phyloP scores from a whole-genome alignment of 2,113 vertebrate genomes.

The Bos javanicus region DNA sequence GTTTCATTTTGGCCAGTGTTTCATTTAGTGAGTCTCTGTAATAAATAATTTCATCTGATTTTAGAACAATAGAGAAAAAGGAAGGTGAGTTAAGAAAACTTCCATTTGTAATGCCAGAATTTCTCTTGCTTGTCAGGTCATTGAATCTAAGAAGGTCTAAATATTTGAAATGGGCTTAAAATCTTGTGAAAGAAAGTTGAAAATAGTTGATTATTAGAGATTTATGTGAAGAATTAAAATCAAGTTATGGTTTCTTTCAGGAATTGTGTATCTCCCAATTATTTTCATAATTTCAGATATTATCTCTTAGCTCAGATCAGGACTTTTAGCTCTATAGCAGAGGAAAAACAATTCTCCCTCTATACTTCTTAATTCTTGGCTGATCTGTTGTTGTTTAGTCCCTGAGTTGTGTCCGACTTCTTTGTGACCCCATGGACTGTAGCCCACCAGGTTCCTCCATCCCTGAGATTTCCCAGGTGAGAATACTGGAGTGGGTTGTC shows the following conservation, averaged over 20 bases:
- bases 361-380: background rate
- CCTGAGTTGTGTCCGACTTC: background rate
- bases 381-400: background rate
- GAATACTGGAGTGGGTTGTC: background rate
- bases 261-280: background rate
- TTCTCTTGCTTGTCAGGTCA: background rate
- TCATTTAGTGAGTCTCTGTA: background rate
- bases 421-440: background rate
- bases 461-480: background rate
- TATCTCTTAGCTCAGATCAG: background rate
- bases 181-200: background rate
- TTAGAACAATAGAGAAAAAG: background rate
- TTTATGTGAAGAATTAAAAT: background rate
- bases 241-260: background rate
- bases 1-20: background rate
- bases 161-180: background rate
- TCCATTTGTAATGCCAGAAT: background rate
- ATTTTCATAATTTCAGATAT: background rate
- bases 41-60: background rate
- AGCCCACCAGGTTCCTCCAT: background rate
- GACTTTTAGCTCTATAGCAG: background rate
- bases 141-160: background rate
- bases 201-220: background rate
- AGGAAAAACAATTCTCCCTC: background rate
- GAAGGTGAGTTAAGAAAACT: background rate